phyloP scores from a whole-genome alignment of 1,140 invertebrate genomes.

The Thaumatotibia leucotreta region DNA sequence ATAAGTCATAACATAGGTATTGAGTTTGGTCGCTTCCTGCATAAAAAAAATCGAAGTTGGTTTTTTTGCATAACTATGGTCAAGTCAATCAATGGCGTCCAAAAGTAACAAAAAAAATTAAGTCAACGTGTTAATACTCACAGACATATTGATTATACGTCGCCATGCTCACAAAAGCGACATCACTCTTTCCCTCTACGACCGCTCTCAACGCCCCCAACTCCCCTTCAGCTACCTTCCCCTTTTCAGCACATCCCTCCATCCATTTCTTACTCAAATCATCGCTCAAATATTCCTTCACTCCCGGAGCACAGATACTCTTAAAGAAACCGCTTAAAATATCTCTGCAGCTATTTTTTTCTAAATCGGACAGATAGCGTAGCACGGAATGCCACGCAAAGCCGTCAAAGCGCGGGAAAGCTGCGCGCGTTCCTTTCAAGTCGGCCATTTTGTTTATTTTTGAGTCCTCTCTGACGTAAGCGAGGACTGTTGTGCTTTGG shows the following conservation, averaged over 20 bases:
- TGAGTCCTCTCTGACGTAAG: conserved; percentile 81
- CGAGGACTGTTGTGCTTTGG: conserved; percentile 81
- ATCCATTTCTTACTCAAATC: conserved; percentile 31
- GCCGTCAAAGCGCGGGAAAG: conserved; percentile 82
- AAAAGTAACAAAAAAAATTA: too few species aligned
- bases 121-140: conserved; percentile 43
- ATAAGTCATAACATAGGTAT: too few species aligned
- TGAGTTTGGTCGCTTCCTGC: too few species aligned
- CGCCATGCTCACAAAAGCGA: conserved; percentile 89
- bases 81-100: too few species aligned
- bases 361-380: conserved; percentile 73
- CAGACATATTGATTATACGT: conserved; percentile 81
- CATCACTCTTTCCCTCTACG: conserved; percentile 86
- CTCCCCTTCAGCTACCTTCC: conserved; percentile 68
- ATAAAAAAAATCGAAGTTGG: too few species aligned
- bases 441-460: conserved; percentile 78
- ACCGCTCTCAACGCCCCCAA: conserved; percentile 87
- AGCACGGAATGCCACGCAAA: conserved; percentile 80
- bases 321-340: conserved; percentile 79
- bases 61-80: too few species aligned
- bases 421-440: conserved; percentile 82
- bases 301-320: conserved; percentile 78
- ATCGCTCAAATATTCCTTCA: conserved; percentile 35
- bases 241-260: conserved; percentile 50
- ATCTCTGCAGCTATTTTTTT: conserved; percentile 63